Evolutionary conservation across 2,888 invertebrate genomes (phyloP).

Genomic region (Tyria jacobaeae): DNA sequence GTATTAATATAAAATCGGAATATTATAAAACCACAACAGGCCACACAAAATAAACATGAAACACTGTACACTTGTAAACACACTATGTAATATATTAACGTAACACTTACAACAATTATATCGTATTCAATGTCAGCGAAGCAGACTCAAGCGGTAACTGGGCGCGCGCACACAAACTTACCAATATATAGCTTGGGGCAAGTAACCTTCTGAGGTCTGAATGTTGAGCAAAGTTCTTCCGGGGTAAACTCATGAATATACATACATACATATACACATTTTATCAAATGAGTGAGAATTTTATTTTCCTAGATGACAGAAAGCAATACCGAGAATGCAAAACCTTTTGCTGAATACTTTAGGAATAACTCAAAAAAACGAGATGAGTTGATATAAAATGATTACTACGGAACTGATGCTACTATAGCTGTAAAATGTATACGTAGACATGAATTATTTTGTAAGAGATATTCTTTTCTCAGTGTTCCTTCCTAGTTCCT

Average conservation of each 20-base stretch:
- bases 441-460: too few species aligned
- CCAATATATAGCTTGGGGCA: slow-evolving; percentile 71
- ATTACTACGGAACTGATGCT: too few species aligned
- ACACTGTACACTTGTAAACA: slow-evolving; percentile 24
- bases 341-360: too few species aligned
- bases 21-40: slow-evolving; percentile 11
- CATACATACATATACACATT: neutral
- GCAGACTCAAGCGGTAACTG: slow-evolving; percentile 62
- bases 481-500: too few species aligned
- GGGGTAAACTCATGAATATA: slow-evolving; percentile 57
- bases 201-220: slow-evolving; percentile 69
- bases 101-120: slow-evolving; percentile 66
- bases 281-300: neutral
- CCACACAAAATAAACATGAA: slow-evolving; percentile 19
- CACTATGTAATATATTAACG: slow-evolving; percentile 40
- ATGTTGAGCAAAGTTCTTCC: slow-evolving; percentile 61
- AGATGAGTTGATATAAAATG: too few species aligned
- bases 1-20: neutral
- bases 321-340: too few species aligned
- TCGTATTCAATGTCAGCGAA: slow-evolving; percentile 64
- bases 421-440: too few species aligned
- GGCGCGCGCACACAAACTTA: slow-evolving; percentile 65
- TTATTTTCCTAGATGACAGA: neutral
- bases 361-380: too few species aligned
- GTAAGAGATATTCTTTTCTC: too few species aligned